These are phyloP conservation scores for Melipona quadrifasciata DNA, from an alignment of 1,140 invertebrate genomes.

Conservation along the genomic window DNA sequence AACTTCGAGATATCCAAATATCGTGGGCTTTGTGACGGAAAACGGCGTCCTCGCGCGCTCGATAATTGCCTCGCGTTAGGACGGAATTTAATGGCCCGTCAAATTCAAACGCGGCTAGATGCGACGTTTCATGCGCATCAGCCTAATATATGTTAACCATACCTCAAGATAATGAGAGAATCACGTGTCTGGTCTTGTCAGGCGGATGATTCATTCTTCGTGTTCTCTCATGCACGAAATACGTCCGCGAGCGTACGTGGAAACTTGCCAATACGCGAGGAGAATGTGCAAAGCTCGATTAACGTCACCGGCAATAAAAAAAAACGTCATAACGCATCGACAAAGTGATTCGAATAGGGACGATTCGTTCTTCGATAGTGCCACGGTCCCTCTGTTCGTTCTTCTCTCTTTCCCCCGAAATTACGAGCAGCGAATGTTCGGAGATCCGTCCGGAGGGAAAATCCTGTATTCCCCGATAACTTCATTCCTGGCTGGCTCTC, in stretches of 20 bases:
- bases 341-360: background rate
- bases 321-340: background rate
- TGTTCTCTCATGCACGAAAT: background rate
- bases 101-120: background rate
- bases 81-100: background rate
- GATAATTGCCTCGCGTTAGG: background rate
- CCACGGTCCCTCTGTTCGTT: background rate
- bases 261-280: background rate
- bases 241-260: background rate
- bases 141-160: background rate
- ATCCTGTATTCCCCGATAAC: slow-evolving; percentile 61
- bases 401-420: slow-evolving; percentile 10
- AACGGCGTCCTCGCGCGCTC: too few species aligned
- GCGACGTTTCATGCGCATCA: background rate
- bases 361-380: background rate
- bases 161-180: slow-evolving; percentile 4
- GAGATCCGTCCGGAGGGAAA: slow-evolving; percentile 32
- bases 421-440: slow-evolving; percentile 12
- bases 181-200: background rate
- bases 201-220: background rate
- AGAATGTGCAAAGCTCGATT: slow-evolving; percentile 4
- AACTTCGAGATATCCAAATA: too few species aligned
- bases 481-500: slow-evolving; percentile 62
- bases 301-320: background rate
- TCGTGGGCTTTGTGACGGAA: too few species aligned